Conservation (phyloP, 2,797 vertebrate genomes). For the Remorina albescens region DNA sequence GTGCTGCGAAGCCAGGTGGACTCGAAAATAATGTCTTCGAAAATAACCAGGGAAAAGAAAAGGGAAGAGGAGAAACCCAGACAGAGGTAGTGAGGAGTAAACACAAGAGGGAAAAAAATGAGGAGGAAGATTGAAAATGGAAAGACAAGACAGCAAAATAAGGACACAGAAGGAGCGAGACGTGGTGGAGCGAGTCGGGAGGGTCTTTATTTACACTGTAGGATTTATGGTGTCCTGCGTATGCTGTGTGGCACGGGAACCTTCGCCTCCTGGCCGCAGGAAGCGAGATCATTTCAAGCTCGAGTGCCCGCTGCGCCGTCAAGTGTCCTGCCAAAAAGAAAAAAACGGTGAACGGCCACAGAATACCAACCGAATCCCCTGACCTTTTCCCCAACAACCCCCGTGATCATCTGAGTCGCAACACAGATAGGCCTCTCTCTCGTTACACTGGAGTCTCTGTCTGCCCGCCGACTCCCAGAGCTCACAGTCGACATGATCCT, state of each 20-base stretch:
- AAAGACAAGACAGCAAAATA: constrained; percentile 24
- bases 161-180: constrained; percentile 49
- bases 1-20: constrained; percentile 5
- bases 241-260: constrained; percentile 72
- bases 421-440: constrained; percentile 54
- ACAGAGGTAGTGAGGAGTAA: constrained; percentile 18
- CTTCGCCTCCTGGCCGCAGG: constrained; percentile 67
- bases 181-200: constrained; percentile 44
- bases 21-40: constrained; percentile 1
- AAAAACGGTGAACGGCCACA: constrained; percentile 47
- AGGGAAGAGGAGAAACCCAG: neutral
- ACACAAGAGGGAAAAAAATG: constrained; percentile 34
- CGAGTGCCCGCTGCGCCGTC: constrained; percentile 68
- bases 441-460: constrained; percentile 48
- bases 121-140: constrained; percentile 23
- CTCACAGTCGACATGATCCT: constrained; percentile 37
- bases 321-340: constrained; percentile 70
- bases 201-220: constrained; percentile 74
- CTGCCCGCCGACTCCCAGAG: constrained; percentile 31
- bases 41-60: neutral
- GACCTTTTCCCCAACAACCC: constrained; percentile 76
- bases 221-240: constrained; percentile 74
- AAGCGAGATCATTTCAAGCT: constrained; percentile 82
- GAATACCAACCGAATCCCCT: constrained; percentile 78
- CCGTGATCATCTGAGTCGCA: constrained; percentile 61